Base-by-base conservation (phyloP, 2,888 invertebrate genomes). In the Arrhopalites spinosus region DNA sequence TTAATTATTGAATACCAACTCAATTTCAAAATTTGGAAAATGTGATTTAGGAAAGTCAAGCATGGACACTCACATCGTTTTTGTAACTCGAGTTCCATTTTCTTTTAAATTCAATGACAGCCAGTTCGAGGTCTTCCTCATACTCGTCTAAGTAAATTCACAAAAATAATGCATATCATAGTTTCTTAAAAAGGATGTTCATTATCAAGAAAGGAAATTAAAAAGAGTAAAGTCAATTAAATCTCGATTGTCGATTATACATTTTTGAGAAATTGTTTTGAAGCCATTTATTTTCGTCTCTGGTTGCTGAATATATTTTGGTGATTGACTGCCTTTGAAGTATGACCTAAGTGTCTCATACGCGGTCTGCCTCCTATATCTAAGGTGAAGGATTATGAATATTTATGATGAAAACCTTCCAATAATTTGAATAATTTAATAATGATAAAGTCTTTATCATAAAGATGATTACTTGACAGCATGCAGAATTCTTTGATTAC, bases 1-100 rank as follows among this genome's bases (percentile, higher is more conserved):
- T 68, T 17, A n/a, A 15, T 11, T 20, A 17, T 17, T 23, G 30
- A 30, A 3, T 7, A 36, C 11, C 36, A 7, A 11, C 11, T 36
- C 36, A 36, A 36, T 36, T 36, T 11, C 11, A 7, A 3, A 3
- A 36, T 36, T 36, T 36, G 36, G 3, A 36, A 36, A 36, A 36
- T 36, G 11, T 36, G n/a, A n/a, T n/a, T n/a, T n/a, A n/a, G n/a
- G n/a, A n/a, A 36, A 3, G 36, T 7, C 11, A 36, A 36, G 36
- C 11, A 36, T 36, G 11, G 36, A 36, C 36, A 11, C 36, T 36
- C 3, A 36, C 36, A 36, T 36, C 11, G 11, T 67, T 36, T 11
- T 11, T 36, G 29, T 50, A 50, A 15, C 50, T 70, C 53, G 20
- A 27, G 8, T 53, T 50, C 73, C 73, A 73, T 50, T 61, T 64